Conservation (phyloP, 1,140 invertebrate species). For the Neodiprion fabricii region DNA sequence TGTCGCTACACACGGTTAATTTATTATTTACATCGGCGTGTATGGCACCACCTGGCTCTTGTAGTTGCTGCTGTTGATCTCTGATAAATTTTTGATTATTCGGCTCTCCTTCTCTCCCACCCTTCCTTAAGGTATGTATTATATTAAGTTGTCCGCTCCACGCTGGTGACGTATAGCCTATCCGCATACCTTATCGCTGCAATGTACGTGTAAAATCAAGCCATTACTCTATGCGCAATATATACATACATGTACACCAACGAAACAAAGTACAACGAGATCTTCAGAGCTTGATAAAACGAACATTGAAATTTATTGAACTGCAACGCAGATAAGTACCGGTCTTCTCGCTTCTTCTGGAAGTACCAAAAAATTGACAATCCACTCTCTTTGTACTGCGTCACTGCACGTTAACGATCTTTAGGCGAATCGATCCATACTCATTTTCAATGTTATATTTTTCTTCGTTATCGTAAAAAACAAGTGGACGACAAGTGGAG, state of each 20-base stretch:
- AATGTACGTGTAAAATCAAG: neutral
- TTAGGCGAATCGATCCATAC: too few species aligned
- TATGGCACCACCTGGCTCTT: neutral
- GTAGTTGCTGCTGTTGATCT: neutral
- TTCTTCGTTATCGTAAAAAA: too few species aligned
- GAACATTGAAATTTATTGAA: constrained; percentile 3
- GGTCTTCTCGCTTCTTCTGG: too few species aligned
- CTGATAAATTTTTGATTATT: constrained; percentile 1
- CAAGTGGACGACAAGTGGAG: too few species aligned
- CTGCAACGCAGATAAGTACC: neutral
- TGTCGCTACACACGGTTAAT: neutral
- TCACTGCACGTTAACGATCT: too few species aligned
- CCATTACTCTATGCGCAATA: neutral
- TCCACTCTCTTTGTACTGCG: too few species aligned
- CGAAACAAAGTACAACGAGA: neutral
- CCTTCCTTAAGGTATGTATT: neutral
- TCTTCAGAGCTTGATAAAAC: neutral
- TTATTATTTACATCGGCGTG: neutral
- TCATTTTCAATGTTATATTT: too few species aligned
- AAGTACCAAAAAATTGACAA: too few species aligned
- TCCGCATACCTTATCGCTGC: neutral
- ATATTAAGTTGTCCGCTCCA: neutral
- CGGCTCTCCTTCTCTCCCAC: neutral
- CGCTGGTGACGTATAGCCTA: neutral
- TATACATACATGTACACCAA: neutral